Evolutionary conservation across 2,113 vertebrate species (phyloP), one percentile per base, ranked within the genome.

Genomic region (Saccopteryx bilineata): DNA sequence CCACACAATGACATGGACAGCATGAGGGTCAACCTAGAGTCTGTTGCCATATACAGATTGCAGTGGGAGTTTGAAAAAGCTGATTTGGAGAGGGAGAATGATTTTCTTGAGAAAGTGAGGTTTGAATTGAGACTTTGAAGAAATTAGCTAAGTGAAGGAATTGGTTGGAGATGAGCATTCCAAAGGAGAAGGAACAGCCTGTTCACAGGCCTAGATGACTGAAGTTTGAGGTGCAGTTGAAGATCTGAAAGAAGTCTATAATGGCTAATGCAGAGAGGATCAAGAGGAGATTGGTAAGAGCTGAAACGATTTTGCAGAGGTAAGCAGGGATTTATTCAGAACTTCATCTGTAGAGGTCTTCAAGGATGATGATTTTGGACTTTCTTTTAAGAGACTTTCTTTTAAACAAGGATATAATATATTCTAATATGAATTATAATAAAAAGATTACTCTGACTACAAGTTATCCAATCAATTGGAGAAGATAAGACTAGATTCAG

Each of bases 101-200:
- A 15, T 85, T 61, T 68, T 78, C 12, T 33, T 78, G 71, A 78
- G 71, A 85, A 92, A 56, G 50, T 76, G 12, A 48, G 24, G 26
- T 85, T 92, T 86, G 86, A 68, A 50, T 23, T 23, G 58, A 75
- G 68, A 83, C 69, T 12, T 75, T 85, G n/a, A 54, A 72, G 21
- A 28, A 88, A 65, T 60, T 65, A 89, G 87, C 58, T 50, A 89
- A 75, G 9, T 78, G n/a, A 84, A 74, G 48, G n/a, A 92, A 8
- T 61, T 52, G 31, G 21, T 54, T 92, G 60, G 58, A 84, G 24
- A 75, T 56, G 46, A 87, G 9, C n/a, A 82, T 92, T 74, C 15
- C 12, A 74, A n/a, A n/a, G 31, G 23, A 56, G 52, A 78, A 86
- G 81, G 33, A 58, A 56, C 5, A 50, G 39, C 61, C 21, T 74